Evolutionary conservation across 2,888 invertebrate species (phyloP).

Genomic region (Amiota communis): DNA sequence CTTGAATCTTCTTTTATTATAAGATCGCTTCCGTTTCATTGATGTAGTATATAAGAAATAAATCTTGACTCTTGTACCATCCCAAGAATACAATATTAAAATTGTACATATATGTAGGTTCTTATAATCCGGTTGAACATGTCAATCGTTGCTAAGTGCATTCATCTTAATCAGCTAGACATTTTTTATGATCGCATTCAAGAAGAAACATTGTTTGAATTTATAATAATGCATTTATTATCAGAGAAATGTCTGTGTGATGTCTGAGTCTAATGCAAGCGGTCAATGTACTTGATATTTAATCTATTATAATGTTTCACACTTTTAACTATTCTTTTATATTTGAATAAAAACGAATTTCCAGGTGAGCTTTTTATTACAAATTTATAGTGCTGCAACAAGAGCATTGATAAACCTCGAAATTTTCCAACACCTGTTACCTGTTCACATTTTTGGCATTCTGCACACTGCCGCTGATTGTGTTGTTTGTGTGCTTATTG

Average conservation of each 20-base stretch:
- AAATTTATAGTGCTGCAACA: too few relatives aligned
- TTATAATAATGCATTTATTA: constrained; percentile 43
- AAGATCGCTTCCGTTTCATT: too few relatives aligned
- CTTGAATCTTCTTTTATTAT: too few relatives aligned
- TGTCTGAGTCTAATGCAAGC: constrained; percentile 39
- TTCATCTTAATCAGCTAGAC: constrained; percentile 53
- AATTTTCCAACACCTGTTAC: not conserved
- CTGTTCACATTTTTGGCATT: not conserved
- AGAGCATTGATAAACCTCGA: too few relatives aligned
- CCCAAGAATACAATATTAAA: too few relatives aligned
- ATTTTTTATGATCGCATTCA: constrained; percentile 44
- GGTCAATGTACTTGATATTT: not conserved
- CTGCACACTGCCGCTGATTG: not conserved
- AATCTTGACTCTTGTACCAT: too few relatives aligned
- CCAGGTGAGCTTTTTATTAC: too few relatives aligned
- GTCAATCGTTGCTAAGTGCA: constrained; percentile 41
- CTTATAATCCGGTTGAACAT: not conserved
- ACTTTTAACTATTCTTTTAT: too few relatives aligned
- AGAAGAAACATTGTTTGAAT: constrained; percentile 29
- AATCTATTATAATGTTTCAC: too few relatives aligned
- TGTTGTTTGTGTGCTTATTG: not conserved
- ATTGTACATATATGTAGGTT: too few relatives aligned
- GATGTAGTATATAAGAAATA: too few relatives aligned
- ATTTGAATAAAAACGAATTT: too few relatives aligned
- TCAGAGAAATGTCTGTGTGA: constrained; percentile 44